These are phyloP conservation scores for Polyommatus iphigenia DNA, from an alignment of 2,888 invertebrate genomes.

Conservation along the genomic window DNA sequence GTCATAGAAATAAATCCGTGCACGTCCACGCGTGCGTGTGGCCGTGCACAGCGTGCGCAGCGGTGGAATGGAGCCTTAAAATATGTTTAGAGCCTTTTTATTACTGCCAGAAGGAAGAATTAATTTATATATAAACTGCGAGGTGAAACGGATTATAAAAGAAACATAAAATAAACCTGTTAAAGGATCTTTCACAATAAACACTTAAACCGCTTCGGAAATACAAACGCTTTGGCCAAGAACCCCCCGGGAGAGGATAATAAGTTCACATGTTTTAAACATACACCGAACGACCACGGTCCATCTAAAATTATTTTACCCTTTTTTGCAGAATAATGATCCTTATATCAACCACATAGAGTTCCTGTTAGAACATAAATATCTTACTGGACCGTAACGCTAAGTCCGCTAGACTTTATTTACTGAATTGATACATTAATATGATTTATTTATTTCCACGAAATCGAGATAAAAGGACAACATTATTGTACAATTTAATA, in stretches of 20 bases:
- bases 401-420: neutral
- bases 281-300: neutral
- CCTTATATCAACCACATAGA: neutral
- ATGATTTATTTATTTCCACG: neutral
- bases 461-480: neutral
- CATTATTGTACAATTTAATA: neutral
- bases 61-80: no score
- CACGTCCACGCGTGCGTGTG: no score
- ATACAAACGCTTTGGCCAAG: neutral
- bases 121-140: neutral
- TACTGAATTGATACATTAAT: slow-evolving; percentile 6
- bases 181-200: neutral
- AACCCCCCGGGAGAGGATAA: neutral
- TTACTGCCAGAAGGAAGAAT: neutral
- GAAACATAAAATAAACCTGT: neutral
- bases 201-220: neutral
- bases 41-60: no score
- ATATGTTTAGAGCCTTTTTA: neutral
- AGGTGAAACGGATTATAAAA: neutral
- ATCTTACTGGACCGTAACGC: neutral
- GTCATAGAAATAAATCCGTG: no score
- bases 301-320: neutral
- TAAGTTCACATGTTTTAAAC: slow-evolving; percentile 7
- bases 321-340: neutral
- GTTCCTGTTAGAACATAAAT: neutral